Conservation (phyloP, 2,888 invertebrate species). For the Spicauda simplicius region DNA sequence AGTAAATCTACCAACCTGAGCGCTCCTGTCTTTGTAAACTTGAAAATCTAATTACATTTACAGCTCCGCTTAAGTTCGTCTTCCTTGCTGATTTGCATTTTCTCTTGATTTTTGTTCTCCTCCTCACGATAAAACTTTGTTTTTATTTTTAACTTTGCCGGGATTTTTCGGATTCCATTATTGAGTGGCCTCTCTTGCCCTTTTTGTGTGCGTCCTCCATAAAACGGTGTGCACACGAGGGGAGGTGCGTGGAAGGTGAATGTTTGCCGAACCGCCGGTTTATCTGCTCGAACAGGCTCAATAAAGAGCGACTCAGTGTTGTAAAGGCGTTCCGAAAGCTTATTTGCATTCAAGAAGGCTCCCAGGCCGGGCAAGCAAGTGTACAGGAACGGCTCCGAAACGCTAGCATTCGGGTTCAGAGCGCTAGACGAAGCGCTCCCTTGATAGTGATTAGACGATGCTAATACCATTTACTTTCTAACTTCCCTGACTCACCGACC, state of each 20-base stretch:
- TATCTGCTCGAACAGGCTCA: constrained; percentile 72
- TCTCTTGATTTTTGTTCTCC: constrained; percentile 67
- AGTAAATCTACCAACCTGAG: constrained; percentile 83
- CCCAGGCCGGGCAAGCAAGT: constrained; percentile 73
- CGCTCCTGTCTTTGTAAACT: constrained; percentile 83
- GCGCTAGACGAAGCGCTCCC: constrained; percentile 72
- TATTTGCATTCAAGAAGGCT: constrained; percentile 83
- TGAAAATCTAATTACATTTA: constrained; percentile 84
- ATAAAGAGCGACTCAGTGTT: constrained; percentile 79
- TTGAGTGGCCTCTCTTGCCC: constrained; percentile 42
- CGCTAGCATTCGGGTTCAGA: constrained; percentile 59
- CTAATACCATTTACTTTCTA: constrained; percentile 83
- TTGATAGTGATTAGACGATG: constrained; percentile 81
- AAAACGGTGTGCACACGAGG: constrained; percentile 44
- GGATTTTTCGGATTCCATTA: constrained; percentile 35
- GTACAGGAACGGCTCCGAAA: constrained; percentile 69
- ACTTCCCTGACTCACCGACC: constrained; percentile 79
- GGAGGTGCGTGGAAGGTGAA: constrained; percentile 53
- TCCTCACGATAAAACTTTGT: constrained; percentile 50
- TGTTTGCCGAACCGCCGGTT: constrained; percentile 67
- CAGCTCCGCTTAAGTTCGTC: constrained; percentile 77
- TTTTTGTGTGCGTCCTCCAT: constrained; percentile 28
- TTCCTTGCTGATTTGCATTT: constrained; percentile 77
- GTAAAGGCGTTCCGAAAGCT: constrained; percentile 81
- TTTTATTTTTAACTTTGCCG: constrained; percentile 55